Percentiles rank a stretch among this genome's conserved stretches.
Conservation (phyloP, 2,888 invertebrate species). For the Acleris laterana region DNA sequence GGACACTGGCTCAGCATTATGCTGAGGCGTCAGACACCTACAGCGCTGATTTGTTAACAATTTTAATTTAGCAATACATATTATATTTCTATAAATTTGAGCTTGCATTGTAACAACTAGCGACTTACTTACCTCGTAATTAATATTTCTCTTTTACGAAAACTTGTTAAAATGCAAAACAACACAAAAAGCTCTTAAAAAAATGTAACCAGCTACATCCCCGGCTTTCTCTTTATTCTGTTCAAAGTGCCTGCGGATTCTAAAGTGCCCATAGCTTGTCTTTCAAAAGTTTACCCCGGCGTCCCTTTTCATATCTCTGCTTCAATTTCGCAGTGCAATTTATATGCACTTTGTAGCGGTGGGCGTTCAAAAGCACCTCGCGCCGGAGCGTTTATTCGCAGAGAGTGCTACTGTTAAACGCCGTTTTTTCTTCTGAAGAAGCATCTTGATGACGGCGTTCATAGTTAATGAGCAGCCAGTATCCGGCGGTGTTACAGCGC, state of each 20-base stretch:
- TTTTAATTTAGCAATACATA: too few species aligned
- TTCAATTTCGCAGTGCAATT: conserved; percentile 79
- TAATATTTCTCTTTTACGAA: too few species aligned
- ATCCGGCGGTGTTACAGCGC: conserved; percentile 74
- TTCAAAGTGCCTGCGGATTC: conserved; percentile 58
- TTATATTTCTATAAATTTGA: too few species aligned
- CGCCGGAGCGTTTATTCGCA: conserved; percentile 66
- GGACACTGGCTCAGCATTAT: too few species aligned
- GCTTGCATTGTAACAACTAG: too few species aligned
- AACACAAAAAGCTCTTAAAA: conserved; percentile 36
- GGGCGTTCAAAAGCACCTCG: conserved; percentile 72
- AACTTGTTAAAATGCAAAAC: not conserved
- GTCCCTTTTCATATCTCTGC: conserved; percentile 73
- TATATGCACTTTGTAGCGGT: conserved; percentile 82
- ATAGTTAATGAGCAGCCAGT: conserved; percentile 83
- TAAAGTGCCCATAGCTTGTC: conserved; percentile 67
- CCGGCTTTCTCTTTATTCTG: conserved; percentile 46
- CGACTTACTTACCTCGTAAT: too few species aligned
- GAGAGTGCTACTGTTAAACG: conserved; percentile 76
- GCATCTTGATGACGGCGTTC: conserved; percentile 81
- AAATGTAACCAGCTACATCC: conserved; percentile 30
- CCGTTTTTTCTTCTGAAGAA: conserved; percentile 78
- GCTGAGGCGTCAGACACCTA: too few species aligned
- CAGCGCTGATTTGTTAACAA: too few species aligned
- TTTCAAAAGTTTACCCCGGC: conserved; percentile 69